A percentile compares a stretch with the other conserved stretches of the same genome.
Conservation (phyloP, 1,140 invertebrate genomes). For the Aphidius ervi region DNA sequence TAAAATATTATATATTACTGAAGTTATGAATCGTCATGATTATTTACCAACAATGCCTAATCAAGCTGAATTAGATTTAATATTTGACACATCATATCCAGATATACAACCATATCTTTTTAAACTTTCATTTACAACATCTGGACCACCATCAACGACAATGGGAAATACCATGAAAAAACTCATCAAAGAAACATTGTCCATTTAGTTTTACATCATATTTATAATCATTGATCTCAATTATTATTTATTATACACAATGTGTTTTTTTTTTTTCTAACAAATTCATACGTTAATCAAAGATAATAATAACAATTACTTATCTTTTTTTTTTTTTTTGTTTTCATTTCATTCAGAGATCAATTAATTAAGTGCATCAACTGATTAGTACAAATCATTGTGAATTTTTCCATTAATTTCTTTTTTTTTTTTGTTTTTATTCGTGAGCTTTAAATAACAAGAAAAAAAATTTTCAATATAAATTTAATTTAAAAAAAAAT, state of each 20-base stretch:
- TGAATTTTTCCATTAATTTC: conserved; percentile 23
- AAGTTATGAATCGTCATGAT: conserved; percentile 91
- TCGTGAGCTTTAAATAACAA: background rate
- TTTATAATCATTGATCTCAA: conserved; percentile 1
- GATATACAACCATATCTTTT: conserved; percentile 96
- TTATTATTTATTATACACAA: background rate
- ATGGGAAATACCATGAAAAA: conserved; percentile 86
- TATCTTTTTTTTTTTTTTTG: conserved; percentile 3
- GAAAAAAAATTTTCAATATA: conserved; percentile 5
- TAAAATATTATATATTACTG: conserved; percentile 89
- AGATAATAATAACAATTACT: background rate
- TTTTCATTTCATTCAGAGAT: conserved; percentile 15
- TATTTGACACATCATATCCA: conserved; percentile 88
- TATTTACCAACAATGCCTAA: conserved; percentile 94
- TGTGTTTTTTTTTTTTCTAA: background rate
- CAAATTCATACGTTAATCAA: conserved; percentile 1
- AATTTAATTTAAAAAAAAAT: background rate
- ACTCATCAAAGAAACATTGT: conserved; percentile 81
- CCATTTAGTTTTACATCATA: conserved; percentile 36
- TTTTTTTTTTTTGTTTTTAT: conserved; percentile 11
- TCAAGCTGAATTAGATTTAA: conserved; percentile 84
- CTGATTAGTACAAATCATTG: conserved; percentile 35
- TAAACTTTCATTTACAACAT: conserved; percentile 75
- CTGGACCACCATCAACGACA: conserved; percentile 66
- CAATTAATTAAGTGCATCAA: conserved; percentile 24